phyloP scores from a whole-genome alignment of 2,797 vertebrate species.

The Rachycentron canadum region DNA sequence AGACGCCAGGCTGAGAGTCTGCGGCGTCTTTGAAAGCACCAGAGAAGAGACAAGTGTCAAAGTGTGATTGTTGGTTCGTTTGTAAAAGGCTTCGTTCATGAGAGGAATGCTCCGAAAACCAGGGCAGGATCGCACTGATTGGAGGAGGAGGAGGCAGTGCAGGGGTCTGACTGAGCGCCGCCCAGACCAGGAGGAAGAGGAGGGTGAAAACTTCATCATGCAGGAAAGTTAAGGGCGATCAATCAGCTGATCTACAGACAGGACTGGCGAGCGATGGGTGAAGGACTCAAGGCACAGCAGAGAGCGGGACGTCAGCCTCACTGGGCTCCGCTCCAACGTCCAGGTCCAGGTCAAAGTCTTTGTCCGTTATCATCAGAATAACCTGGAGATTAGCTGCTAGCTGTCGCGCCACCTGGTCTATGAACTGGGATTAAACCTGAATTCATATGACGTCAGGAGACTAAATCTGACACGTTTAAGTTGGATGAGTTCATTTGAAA shows the following conservation, averaged over 20 bases:
- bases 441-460: no score
- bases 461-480: no score
- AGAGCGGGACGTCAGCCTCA: constrained; percentile 21
- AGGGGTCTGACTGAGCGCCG: neutral
- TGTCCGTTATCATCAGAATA: no score
- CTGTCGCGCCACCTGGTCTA: no score
- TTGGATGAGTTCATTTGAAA: no score
- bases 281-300: constrained; percentile 76
- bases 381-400: no score
- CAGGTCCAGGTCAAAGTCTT: no score
- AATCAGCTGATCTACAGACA: constrained; percentile 1
- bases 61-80: constrained; percentile 52
- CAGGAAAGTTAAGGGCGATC: constrained; percentile 33
- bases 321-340: neutral
- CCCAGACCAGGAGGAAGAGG: neutral
- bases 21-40: constrained; percentile 50
- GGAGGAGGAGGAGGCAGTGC: constrained; percentile 36
- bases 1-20: constrained; percentile 13
- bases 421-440: no score
- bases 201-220: constrained; percentile 52
- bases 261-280: constrained; percentile 43
- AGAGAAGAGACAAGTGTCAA: constrained; percentile 9
- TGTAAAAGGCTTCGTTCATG: constrained; percentile 14
- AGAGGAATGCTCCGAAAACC: constrained; percentile 35
- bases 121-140: constrained; percentile 20